Percentiles rank a stretch among this genome's conserved stretches.
Conservation (phyloP, 2,888 invertebrate genomes). For the Dendrolimus pini region DNA sequence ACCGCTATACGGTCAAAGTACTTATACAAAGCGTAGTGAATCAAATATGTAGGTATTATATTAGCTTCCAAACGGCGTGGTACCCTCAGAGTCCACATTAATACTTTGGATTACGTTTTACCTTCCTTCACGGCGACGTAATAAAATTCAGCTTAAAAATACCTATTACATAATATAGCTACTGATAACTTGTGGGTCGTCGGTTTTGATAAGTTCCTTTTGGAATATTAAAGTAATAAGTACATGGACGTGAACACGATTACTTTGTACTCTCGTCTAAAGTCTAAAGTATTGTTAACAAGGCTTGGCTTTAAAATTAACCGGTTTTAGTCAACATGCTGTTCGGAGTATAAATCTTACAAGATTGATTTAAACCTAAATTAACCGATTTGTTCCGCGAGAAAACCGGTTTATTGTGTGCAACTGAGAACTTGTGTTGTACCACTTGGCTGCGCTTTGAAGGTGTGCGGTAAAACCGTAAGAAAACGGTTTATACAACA, state of each 20-base stretch:
- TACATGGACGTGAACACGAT: constrained; percentile 20
- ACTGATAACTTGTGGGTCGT: constrained; percentile 26
- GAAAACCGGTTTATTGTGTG: no score
- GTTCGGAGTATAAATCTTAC: no score
- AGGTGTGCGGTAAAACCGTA: no score
- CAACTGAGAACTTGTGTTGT: no score
- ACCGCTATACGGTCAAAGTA: constrained; percentile 12
- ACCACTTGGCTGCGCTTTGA: no score
- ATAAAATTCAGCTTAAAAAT: constrained; percentile 75
- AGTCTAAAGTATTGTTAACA: background rate
- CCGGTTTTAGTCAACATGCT: no score
- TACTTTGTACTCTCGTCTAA: constrained; percentile 12
- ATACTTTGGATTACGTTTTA: constrained; percentile 66
- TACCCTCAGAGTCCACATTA: constrained; percentile 52
- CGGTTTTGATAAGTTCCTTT: constrained; percentile 33
- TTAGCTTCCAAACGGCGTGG: constrained; percentile 35
- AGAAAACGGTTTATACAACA: no score
- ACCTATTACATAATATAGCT: constrained; percentile 27
- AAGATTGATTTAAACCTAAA: no score
- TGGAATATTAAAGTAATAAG: constrained; percentile 28
- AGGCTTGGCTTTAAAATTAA: no score
- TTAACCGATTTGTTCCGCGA: no score
- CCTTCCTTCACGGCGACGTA: constrained; percentile 69
- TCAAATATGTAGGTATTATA: constrained; percentile 18
- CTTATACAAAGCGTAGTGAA: constrained; percentile 7